Base-by-base conservation (phyloP, 2,888 invertebrate genomes). In the Cinara cedri region DNA sequence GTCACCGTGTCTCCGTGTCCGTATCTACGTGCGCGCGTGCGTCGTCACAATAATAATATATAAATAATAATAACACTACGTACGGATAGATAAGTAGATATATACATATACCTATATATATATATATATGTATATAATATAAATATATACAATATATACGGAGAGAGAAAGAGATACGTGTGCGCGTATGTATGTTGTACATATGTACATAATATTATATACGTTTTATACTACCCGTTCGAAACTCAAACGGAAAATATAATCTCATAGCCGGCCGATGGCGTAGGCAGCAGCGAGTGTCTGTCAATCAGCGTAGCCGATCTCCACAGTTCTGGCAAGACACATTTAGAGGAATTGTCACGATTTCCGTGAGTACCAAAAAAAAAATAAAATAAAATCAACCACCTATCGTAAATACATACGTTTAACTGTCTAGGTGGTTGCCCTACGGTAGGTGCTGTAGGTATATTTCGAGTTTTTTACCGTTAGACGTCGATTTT, bases 171-270 rank as follows among this genome's bases (percentile, higher is more conserved):
- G 34, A 34, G 3, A 34, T 34, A 34, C 34, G 34, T 6, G 34
- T 4, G 74, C 34, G 74, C 34, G 63, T 34, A 46, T 34, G 60
- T 49, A 34, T 46, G 24, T 44, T 19, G 16, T 70, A 55, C 42
- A 14, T 55, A 21, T 34, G 54, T 55, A 42, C 55, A n/a, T 34
- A 34, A 34, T 34, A 34, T 6, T 34, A 3, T 34, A 34, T 34
- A 34, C 34, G 34, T 34, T 19, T 62, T 19, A 10, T 46, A 42
- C 11, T 26, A 42, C 11, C 9, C 70, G 55, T 55, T 55, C 42
- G 71, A 57, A 55, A 57, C 57, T 44, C 49, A 62, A 72, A 65
- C 72, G 72, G 62, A 72, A 74, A 63, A 13, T 13, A 54, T 42
- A 9, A 42, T 44, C 60, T 34, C 34, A 6, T 34, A 9, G 63